Conservation (phyloP, 2,888 invertebrate genomes). For the Sinelater perroti region DNA sequence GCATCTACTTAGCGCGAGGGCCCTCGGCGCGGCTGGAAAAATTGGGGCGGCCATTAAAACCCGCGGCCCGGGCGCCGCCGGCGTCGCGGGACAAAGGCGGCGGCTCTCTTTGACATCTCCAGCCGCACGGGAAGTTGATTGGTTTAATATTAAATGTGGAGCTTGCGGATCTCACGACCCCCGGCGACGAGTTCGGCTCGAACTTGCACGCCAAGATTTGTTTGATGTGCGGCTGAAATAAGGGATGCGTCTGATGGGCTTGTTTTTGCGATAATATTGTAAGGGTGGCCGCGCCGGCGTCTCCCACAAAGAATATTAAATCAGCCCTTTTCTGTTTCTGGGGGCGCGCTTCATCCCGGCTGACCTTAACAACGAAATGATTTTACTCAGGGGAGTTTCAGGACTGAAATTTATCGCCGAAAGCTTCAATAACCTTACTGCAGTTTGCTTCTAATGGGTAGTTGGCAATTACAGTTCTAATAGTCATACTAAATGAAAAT, state of each 20-base stretch:
- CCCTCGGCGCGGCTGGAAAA: slow-evolving; percentile 12
- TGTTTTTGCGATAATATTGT: slow-evolving; percentile 16
- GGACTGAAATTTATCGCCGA: too few relatives aligned
- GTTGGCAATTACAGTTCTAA: too few relatives aligned
- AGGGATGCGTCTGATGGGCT: slow-evolving; percentile 10
- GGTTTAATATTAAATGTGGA: slow-evolving; percentile 49
- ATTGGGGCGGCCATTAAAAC: slow-evolving; percentile 31
- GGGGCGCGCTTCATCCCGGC: too few relatives aligned
- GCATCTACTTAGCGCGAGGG: too few relatives aligned
- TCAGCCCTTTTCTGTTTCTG: too few relatives aligned
- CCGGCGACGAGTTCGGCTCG: slow-evolving; percentile 30
- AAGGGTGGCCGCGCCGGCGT: too few relatives aligned
- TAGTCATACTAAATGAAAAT: too few relatives aligned
- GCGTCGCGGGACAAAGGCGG: slow-evolving; percentile 37
- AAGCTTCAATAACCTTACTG: too few relatives aligned
- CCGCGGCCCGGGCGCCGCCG: slow-evolving; percentile 18
- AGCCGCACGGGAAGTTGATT: slow-evolving; percentile 46
- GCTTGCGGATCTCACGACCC: slow-evolving; percentile 34
- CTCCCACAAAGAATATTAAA: too few relatives aligned
- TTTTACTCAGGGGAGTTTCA: too few relatives aligned
- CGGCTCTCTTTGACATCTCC: slow-evolving; percentile 41
- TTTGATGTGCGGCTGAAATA: slow-evolving; percentile 32
- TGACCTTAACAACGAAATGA: too few relatives aligned
- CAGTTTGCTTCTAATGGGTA: too few relatives aligned
- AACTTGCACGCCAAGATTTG: slow-evolving; percentile 32